These are phyloP conservation scores for Acropternis orthonyx DNA, from an alignment of 2,797 vertebrate species.

Conservation along the genomic window DNA sequence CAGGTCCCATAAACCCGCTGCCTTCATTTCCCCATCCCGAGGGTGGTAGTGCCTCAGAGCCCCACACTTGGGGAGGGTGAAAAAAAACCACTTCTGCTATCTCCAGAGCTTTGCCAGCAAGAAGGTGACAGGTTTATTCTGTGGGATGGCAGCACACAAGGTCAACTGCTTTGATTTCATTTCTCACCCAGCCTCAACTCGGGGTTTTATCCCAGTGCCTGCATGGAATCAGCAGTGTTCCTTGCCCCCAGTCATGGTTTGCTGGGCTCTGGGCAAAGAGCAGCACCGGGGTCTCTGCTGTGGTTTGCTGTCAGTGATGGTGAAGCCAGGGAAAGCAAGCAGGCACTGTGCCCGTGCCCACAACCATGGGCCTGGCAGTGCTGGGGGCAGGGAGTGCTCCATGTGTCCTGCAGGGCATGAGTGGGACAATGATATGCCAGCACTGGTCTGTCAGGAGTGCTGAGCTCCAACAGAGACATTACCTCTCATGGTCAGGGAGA, in stretches of 20 bases:
- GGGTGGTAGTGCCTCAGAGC: background rate
- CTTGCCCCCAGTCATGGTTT: background rate
- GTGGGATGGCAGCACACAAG: background rate
- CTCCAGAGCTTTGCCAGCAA: background rate
- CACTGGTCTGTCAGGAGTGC: background rate
- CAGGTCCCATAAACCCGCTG: accelerated
- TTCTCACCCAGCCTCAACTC: background rate
- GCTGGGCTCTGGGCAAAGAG: background rate
- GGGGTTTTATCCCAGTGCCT: background rate
- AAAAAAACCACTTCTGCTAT: accelerated
- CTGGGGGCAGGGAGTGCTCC: accelerated
- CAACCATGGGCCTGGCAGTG: accelerated
- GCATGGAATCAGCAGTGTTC: background rate
- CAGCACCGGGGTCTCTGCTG: background rate
- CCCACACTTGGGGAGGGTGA: accelerated
- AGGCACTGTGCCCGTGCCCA: accelerated
- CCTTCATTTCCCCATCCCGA: background rate
- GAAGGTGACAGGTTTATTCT: background rate
- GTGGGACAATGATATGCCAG: accelerated
- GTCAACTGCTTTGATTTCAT: background rate
- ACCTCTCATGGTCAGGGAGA: background rate
- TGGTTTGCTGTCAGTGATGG: accelerated
- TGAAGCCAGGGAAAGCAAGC: accelerated
- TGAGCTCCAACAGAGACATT: accelerated
- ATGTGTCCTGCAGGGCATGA: accelerated